These are phyloP conservation scores for Eurypyga helias DNA, from an alignment of 2,113 vertebrate species.

Conservation along the genomic window DNA sequence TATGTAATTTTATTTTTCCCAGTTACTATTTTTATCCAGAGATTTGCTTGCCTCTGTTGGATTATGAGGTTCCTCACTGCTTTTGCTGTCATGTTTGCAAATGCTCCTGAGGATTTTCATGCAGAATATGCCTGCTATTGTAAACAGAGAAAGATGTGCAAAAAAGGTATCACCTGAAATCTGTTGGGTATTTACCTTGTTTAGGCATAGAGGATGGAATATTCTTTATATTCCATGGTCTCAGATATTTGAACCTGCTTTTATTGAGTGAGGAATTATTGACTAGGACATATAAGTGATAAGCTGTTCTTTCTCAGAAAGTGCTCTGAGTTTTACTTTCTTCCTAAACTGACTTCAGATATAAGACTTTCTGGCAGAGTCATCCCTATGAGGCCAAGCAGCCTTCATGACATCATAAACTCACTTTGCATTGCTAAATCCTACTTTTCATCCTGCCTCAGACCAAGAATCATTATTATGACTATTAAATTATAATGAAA, in stretches of 20 bases:
- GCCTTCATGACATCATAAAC: background rate
- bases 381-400: background rate
- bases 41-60: background rate
- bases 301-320: background rate
- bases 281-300: background rate
- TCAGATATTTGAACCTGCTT: background rate
- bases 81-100: background rate
- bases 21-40: background rate
- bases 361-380: background rate
- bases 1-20: background rate
- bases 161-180: background rate
- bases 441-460: background rate
- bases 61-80: background rate
- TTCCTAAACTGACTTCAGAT: background rate
- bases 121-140: background rate
- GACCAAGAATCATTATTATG: background rate
- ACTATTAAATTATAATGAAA: background rate
- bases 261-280: background rate
- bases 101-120: background rate
- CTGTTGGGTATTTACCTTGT: background rate
- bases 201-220: background rate
- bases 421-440: background rate
- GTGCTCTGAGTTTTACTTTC: background rate
- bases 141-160: background rate
- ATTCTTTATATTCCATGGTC: background rate